Base-by-base conservation (phyloP, 2,888 invertebrate genomes). In the Taphrorychus bicolor region DNA sequence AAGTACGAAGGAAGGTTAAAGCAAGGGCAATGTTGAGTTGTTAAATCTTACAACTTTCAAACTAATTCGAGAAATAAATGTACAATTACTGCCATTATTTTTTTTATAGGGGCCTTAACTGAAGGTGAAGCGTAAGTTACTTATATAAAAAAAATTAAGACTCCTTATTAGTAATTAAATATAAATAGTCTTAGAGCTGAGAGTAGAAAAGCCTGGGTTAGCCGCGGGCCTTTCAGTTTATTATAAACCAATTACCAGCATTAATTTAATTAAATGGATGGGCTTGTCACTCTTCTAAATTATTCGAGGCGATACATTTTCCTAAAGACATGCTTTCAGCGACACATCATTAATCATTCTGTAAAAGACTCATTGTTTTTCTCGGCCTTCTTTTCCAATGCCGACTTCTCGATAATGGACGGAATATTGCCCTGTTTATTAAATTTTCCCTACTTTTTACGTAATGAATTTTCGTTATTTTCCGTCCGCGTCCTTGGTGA, bases 261-360 rank as follows among this genome's bases (percentile, higher is more conserved):
- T 59, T 54, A 65, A 59, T 65, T 53, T 66, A 66, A 61, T 61
- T 61, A 61, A 66, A 66, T 66, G 66, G 66, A 60, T 60, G 56
- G 66, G 60, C 60, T 49, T 66, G 66, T 60, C 59, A 56, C 66
- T 32, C 56, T 56, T 40, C 49, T 66, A 66, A 66, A 66, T 66
- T 66, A 60, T 66, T 57, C 66, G 18, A 9, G 60, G 48, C 66
- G 60, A 59, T 66, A 66, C 56, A 66, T 66, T 66, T 66, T 66
- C 66, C 61, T 57, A 66, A 66, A 66, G 66, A 66, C 66, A 61
- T 53, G 61, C 57, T 58, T 61, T 66, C 60, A 54, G 18, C 52
- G 61, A 51, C 40, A 41, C 45, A 32, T 58, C 66, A 66, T 66
- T 66, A 61, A 66, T 66, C 66, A 66, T 61, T 56, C 60, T 19